phyloP scores from a whole-genome alignment of 30 jellyfish, hydroid and myxozoan genomes.

The Chironex yamaguchii region DNA sequence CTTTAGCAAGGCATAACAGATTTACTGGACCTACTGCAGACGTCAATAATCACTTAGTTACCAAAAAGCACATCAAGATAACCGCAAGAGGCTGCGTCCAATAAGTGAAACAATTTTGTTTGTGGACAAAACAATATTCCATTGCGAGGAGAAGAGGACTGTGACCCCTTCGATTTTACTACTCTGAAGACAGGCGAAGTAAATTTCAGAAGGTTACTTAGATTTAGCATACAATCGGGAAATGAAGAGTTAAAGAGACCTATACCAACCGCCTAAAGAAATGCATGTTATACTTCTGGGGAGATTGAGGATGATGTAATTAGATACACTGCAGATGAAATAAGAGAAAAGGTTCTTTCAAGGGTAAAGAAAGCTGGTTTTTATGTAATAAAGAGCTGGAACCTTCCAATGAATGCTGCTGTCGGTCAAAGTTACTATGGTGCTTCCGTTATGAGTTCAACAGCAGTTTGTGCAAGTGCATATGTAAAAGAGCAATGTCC shows the following conservation, averaged over 20 bases:
- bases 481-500: not conserved
- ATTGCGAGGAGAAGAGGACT: not conserved
- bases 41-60: not conserved
- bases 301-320: conserved; percentile 20
- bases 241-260: conserved; percentile 11
- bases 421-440: not conserved
- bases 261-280: conserved; percentile 11
- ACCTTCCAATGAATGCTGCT: conserved; percentile 3
- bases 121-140: not conserved
- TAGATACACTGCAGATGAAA: conserved; percentile 16
- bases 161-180: not conserved
- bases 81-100: not conserved
- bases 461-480: not conserved
- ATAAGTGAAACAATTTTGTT: not conserved
- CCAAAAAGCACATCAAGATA: not conserved
- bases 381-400: conserved; percentile 17
- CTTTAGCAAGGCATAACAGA: not conserved
- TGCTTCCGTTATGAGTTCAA: not conserved
- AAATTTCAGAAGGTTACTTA: not conserved
- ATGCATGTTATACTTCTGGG: conserved; percentile 40
- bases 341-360: conserved; percentile 20
- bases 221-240: not conserved
- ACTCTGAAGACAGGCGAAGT: not conserved
- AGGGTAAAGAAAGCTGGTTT: conserved; percentile 46
- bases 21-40: not conserved